Evolutionary conservation across 2,797 vertebrate species (phyloP).

Genomic region (Sebastes umbrosus): DNA sequence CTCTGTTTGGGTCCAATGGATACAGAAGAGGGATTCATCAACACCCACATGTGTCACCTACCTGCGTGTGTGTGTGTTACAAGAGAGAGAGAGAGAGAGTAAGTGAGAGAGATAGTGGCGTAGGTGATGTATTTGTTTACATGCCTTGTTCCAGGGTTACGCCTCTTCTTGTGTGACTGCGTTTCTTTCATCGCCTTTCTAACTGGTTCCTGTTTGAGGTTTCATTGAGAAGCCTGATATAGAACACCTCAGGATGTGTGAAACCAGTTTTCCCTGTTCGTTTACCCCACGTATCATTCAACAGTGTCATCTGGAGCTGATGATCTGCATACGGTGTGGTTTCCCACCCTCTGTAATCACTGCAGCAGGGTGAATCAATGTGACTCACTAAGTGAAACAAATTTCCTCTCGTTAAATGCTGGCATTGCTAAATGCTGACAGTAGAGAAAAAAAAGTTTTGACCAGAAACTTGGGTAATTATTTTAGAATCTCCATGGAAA

Average conservation of each 20-base stretch:
- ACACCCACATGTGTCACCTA: slow-evolving; percentile 58
- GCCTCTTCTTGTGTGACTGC: slow-evolving; percentile 27
- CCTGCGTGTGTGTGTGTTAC: slow-evolving; percentile 1
- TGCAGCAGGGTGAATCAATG: slow-evolving; percentile 65
- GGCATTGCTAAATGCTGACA: slow-evolving; percentile 46
- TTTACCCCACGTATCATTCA: slow-evolving; percentile 49
- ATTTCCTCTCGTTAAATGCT: slow-evolving; percentile 54
- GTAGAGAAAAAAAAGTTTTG: slow-evolving; percentile 30
- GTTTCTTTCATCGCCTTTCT: slow-evolving; percentile 4
- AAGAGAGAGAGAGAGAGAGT: slow-evolving; percentile 26
- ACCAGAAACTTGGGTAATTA: slow-evolving; percentile 38
- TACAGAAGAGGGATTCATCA: slow-evolving; percentile 74
- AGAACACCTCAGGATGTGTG: slow-evolving; percentile 16
- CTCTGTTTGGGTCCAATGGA: slow-evolving; percentile 68
- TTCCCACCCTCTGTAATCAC: slow-evolving; percentile 48
- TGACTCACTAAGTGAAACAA: slow-evolving; percentile 70
- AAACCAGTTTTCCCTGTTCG: slow-evolving; percentile 26
- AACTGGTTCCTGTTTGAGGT: neutral
- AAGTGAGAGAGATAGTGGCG: slow-evolving; percentile 44
- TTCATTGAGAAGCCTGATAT: slow-evolving; percentile 14
- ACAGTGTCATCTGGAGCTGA: slow-evolving; percentile 44
- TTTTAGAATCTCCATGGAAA: slow-evolving; percentile 37
- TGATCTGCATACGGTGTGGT: slow-evolving; percentile 40
- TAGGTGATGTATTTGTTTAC: slow-evolving; percentile 73
- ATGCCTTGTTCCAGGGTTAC: slow-evolving; percentile 50